A percentile compares a stretch with the other conserved stretches of the same genome.
Conservation (phyloP, 2,797 vertebrate genomes). For the Acipenser oxyrinchus region DNA sequence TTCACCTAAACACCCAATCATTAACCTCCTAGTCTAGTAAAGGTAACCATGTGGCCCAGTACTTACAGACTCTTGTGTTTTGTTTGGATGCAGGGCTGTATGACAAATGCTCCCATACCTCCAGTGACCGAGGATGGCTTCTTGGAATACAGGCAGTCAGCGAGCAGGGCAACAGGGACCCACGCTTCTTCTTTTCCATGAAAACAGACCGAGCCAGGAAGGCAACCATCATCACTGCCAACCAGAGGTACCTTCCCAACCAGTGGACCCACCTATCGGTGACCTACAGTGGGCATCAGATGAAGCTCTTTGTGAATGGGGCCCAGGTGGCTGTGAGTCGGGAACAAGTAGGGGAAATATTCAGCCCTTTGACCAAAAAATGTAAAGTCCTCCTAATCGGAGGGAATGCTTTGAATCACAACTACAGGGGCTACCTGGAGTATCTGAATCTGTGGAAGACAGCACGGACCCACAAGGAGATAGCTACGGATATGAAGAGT, state of each 20-base stretch:
- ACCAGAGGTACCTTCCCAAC: slow-evolving; percentile 77
- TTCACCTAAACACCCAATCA: too few relatives aligned
- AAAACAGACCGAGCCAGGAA: slow-evolving; percentile 96
- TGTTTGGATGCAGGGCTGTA: slow-evolving; percentile 73
- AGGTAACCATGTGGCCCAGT: too few relatives aligned
- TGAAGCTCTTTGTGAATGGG: slow-evolving; percentile 91
- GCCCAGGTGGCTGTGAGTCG: slow-evolving; percentile 86
- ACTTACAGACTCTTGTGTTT: too few relatives aligned
- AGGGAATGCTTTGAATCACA: slow-evolving; percentile 84
- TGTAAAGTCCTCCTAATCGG: slow-evolving; percentile 96
- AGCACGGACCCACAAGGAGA: slow-evolving; percentile 78
- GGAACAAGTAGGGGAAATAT: slow-evolving; percentile 88
- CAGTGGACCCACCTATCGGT: slow-evolving; percentile 86
- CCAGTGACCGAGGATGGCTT: slow-evolving; percentile 92
- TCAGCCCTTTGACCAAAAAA: slow-evolving; percentile 86
- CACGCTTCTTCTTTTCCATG: slow-evolving; percentile 94
- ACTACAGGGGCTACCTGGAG: slow-evolving; percentile 84
- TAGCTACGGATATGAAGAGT: slow-evolving; percentile 78
- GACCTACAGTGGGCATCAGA: slow-evolving; percentile 81
- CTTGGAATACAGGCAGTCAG: slow-evolving; percentile 88
- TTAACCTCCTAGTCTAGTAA: too few relatives aligned
- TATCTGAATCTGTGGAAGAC: slow-evolving; percentile 82
- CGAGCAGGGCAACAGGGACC: slow-evolving; percentile 86
- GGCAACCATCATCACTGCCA: slow-evolving; percentile 81
- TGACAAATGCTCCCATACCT: slow-evolving; percentile 97